Evolutionary conservation across 2,797 vertebrate species (phyloP).

Genomic region (Centropyge bicolor): DNA sequence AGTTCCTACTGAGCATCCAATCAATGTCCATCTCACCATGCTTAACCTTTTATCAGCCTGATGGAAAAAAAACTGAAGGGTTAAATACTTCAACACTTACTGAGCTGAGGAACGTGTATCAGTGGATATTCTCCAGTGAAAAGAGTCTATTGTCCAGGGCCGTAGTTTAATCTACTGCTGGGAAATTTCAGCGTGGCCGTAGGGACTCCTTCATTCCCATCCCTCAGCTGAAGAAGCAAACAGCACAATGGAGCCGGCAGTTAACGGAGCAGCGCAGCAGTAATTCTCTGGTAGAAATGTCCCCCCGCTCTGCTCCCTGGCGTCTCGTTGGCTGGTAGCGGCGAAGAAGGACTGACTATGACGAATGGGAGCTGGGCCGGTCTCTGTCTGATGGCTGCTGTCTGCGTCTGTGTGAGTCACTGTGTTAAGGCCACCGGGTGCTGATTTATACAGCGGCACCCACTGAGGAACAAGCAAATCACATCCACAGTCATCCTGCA

Average conservation of each 20-base stretch:
- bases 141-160: conserved; percentile 51
- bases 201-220: conserved; percentile 55
- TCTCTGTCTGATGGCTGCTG: conserved; percentile 67
- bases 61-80: conserved; percentile 27
- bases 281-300: conserved; percentile 66
- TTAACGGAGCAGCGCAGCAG: conserved; percentile 46
- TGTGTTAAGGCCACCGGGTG: conserved; percentile 47
- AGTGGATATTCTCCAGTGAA: conserved; percentile 46
- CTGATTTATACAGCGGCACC: conserved; percentile 59
- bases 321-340: conserved; percentile 71
- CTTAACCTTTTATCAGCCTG: conserved; percentile 57
- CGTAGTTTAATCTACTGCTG: conserved; percentile 61
- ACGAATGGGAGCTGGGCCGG: conserved; percentile 65
- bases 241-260: conserved; percentile 50
- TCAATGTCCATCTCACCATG: conserved; percentile 64
- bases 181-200: conserved; percentile 54
- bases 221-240: conserved; percentile 46
- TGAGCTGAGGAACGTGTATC: conserved; percentile 33
- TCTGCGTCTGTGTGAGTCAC: conserved; percentile 59
- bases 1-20: conserved; percentile 45
- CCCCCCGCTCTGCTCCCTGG: conserved; percentile 62
- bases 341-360: conserved; percentile 64
- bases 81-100: conserved; percentile 48
- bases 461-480: conserved; percentile 43
- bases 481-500: conserved; percentile 13